A percentile compares a stretch with the other conserved stretches of the same genome.
These are phyloP conservation scores for Akabosia matsudoensis DNA, from an alignment of 1,140 invertebrate species.

Conservation along the genomic window DNA sequence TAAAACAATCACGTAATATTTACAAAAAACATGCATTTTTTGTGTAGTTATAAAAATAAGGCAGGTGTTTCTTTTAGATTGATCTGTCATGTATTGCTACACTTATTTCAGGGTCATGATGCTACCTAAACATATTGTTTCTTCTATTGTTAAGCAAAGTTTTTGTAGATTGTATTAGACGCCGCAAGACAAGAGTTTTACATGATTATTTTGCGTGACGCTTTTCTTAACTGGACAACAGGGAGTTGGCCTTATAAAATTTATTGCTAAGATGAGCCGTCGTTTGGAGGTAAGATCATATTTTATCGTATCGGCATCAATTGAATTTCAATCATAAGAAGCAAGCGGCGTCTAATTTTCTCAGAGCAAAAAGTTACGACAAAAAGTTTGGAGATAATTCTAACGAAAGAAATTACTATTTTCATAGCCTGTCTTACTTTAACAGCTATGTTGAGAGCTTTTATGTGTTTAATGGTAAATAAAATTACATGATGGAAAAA, in stretches of 20 bases:
- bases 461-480: too few species aligned
- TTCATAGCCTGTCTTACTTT: too few species aligned
- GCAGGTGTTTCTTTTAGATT: too few species aligned
- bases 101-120: too few species aligned
- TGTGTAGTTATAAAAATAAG: too few species aligned
- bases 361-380: neutral
- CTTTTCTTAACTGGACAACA: neutral
- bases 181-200: neutral
- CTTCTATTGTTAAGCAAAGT: too few species aligned
- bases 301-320: neutral
- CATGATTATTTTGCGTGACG: neutral
- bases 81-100: too few species aligned
- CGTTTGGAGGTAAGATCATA: neutral
- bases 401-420: neutral
- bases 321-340: neutral
- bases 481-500: too few species aligned
- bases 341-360: neutral
- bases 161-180: too few species aligned
- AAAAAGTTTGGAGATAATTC: neutral
- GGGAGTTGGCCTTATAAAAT: slow-evolving; percentile 18
- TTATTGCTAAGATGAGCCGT: neutral
- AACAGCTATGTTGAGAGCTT: too few species aligned
- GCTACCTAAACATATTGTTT: too few species aligned
- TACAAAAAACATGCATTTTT: neutral
- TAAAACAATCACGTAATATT: slow-evolving; percentile 1